Evolutionary conservation across 1,140 invertebrate genomes (phyloP).

Genomic region (Argopecten irradians): DNA sequence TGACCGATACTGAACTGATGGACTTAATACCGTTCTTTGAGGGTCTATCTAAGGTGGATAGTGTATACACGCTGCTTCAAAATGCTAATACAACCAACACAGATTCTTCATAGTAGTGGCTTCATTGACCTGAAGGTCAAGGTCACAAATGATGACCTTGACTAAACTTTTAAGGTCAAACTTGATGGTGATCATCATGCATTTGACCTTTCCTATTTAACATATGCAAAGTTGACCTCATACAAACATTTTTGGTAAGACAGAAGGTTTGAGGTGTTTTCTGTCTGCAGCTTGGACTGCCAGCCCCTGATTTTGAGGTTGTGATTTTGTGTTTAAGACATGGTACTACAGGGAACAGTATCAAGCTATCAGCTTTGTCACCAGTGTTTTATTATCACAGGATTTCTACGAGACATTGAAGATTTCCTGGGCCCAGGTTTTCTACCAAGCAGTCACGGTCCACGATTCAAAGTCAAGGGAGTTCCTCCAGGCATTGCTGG

Average conservation of each 20-base stretch:
- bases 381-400: background rate
- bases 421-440: no score
- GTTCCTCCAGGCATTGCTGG: background rate
- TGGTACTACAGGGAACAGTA: background rate
- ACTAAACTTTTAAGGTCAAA: background rate
- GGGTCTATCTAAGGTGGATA: constrained; percentile 81
- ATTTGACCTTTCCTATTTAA: constrained; percentile 19
- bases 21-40: constrained; percentile 97
- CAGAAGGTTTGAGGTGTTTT: background rate
- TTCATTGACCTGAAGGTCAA: constrained; percentile 32
- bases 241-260: background rate
- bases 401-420: no score
- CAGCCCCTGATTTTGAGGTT: background rate
- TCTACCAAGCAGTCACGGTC: background rate
- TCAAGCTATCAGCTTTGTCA: background rate
- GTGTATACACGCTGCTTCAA: constrained; percentile 73
- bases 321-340: constrained; percentile 12
- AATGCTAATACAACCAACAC: constrained; percentile 62
- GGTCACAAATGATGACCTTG: background rate
- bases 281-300: background rate
- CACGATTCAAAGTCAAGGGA: background rate
- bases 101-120: constrained; percentile 62
- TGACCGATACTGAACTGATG: constrained; percentile 92
- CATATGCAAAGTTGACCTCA: constrained; percentile 9
- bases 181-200: background rate